phyloP scores from a whole-genome alignment of 2,113 vertebrate genomes.

The Chloropsis cyanopogon region DNA sequence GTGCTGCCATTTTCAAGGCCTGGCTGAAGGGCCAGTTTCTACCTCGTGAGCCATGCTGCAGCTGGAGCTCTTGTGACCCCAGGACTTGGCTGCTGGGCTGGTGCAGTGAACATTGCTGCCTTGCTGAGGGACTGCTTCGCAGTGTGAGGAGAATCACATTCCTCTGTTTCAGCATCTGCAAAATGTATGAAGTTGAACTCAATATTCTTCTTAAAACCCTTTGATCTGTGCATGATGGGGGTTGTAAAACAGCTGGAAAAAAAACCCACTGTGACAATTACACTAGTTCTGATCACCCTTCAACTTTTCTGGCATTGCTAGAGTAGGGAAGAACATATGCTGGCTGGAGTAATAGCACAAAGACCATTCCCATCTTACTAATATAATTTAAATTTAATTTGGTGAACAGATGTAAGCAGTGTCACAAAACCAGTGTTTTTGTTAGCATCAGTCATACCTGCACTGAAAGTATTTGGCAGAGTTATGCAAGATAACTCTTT shows the following conservation, averaged over 20 bases:
- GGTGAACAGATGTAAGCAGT: background rate
- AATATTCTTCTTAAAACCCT: background rate
- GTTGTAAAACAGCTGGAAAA: background rate
- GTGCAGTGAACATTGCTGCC: fast-evolving
- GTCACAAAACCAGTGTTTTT: background rate
- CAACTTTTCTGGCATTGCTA: background rate
- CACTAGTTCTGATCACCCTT: background rate
- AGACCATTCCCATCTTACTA: background rate
- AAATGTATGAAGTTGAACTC: background rate
- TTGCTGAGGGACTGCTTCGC: background rate
- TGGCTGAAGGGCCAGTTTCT: background rate
- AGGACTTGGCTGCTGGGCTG: background rate
- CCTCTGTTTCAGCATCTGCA: background rate
- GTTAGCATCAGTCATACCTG: background rate
- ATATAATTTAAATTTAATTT: background rate
- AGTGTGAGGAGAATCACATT: background rate
- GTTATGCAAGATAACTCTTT: background rate
- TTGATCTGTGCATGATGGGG: background rate
- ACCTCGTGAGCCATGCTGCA: background rate
- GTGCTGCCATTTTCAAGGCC: background rate
- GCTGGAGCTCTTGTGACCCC: background rate
- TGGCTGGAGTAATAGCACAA: background rate
- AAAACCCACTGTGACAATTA: fast-evolving
- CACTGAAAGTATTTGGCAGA: background rate
- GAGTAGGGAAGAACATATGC: background rate